phyloP scores from a whole-genome alignment of 2,797 vertebrate species.

The Fistularia commersonii region DNA sequence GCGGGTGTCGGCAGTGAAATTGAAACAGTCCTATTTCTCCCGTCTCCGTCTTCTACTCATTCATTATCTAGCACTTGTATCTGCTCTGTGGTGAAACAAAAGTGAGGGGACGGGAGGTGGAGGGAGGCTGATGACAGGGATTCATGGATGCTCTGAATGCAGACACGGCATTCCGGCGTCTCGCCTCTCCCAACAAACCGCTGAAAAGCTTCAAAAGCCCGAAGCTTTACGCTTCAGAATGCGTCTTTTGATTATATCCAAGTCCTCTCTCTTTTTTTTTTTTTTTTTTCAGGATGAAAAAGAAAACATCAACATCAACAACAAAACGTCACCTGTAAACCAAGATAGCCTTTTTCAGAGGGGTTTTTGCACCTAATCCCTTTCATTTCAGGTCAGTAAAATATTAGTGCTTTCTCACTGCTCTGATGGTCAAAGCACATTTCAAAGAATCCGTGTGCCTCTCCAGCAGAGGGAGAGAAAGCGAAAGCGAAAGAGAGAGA shows the following conservation, averaged over 20 bases:
- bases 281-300: constrained; percentile 38
- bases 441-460: constrained; percentile 60
- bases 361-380: constrained; percentile 64
- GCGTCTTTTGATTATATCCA: constrained; percentile 63
- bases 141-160: constrained; percentile 61
- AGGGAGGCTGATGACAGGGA: constrained; percentile 61
- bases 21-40: constrained; percentile 59
- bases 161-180: constrained; percentile 54
- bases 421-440: constrained; percentile 75
- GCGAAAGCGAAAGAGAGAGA: constrained; percentile 8
- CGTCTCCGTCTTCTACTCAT: constrained; percentile 43
- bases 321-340: constrained; percentile 70
- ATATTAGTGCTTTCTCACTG: constrained; percentile 72
- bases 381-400: constrained; percentile 75
- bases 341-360: constrained; percentile 57
- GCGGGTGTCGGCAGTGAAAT: constrained; percentile 66
- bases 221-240: constrained; percentile 57
- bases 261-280: constrained; percentile 42
- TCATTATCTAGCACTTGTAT: constrained; percentile 62
- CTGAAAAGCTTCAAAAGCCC: constrained; percentile 66
- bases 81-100: constrained; percentile 47
- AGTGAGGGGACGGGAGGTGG: constrained; percentile 37
- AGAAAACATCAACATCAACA: constrained; percentile 43
- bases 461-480: constrained; percentile 48
- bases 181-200: constrained; percentile 61